These are phyloP conservation scores for Gymnoscopelus microlampas DNA, from an alignment of 2,797 vertebrate species.

Conservation along the genomic window DNA sequence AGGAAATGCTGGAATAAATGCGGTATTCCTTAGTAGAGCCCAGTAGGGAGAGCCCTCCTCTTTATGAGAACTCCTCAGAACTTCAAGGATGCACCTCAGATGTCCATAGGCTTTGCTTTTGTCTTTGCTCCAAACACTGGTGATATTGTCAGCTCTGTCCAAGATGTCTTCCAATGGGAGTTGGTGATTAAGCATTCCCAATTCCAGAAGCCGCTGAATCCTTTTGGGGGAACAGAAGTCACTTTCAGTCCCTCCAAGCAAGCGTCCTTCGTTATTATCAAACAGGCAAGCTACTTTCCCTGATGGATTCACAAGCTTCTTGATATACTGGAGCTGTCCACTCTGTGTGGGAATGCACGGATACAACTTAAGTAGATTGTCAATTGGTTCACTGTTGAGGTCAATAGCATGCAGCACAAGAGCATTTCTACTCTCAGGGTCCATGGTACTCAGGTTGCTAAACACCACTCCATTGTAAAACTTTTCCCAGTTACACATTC, in stretches of 20 bases:
- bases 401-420: slow-evolving; percentile 85
- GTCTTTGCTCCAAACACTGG: slow-evolving; percentile 74
- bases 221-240: slow-evolving; percentile 76
- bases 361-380: slow-evolving; percentile 68
- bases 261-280: slow-evolving; percentile 72
- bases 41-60: slow-evolving; percentile 57
- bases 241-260: slow-evolving; percentile 74
- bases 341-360: slow-evolving; percentile 82
- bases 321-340: slow-evolving; percentile 78
- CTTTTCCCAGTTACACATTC: slow-evolving; percentile 78
- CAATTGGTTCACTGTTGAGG: slow-evolving; percentile 69
- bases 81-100: slow-evolving; percentile 77
- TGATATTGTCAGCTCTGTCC: slow-evolving; percentile 73
- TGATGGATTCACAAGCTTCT: slow-evolving; percentile 80
- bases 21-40: slow-evolving; percentile 62
- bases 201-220: slow-evolving; percentile 72
- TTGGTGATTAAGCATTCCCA: slow-evolving; percentile 82
- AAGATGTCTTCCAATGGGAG: slow-evolving; percentile 78
- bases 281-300: slow-evolving; percentile 81
- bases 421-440: slow-evolving; percentile 68
- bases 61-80: slow-evolving; percentile 63
- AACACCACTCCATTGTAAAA: slow-evolving; percentile 84
- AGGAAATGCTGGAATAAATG: slow-evolving; percentile 75
- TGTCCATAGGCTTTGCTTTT: slow-evolving; percentile 57
- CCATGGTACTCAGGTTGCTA: slow-evolving; percentile 75